Evolutionary conservation across 2,113 vertebrate species (phyloP), one percentile per base, ranked within the genome.

Genomic region (Okapia johnstoni): DNA sequence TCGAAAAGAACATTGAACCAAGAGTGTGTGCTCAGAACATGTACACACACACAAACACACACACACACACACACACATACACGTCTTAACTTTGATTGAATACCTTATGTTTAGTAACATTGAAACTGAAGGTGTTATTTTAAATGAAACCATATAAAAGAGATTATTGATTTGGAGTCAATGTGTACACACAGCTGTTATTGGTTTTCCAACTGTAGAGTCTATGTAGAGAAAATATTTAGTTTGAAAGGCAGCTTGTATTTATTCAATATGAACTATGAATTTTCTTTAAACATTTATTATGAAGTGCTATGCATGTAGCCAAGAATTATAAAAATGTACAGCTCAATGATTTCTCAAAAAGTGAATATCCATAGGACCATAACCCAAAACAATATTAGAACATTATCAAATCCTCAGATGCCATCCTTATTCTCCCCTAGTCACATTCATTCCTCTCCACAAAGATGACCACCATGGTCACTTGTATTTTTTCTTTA

Each of bases 351-450:
- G 83, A 92, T 89, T 63, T 76, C 57, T 55, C 50, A 63, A 17
- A 76, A 88, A 84, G 15, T 40, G 26, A 79, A 16, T 50, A 63
- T 26, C 19, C 23, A 19, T 57, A 30, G 36, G 57, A 83, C 54
- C 36, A 48, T n/a, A 92, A 83, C 1, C 4, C 57, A n/a, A 80
- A 76, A 19, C 1, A 50, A 52, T 21, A 58, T 52, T 21, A 77
- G 52, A 73, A 36, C 1, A 54, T 43, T 60, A 46, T 80, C 23
- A 11, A 3, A 26, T 28, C 30, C 15, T 7, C 28, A 11, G 25
- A 7, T 58, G 6, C n/a, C n/a, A 36, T 15, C 14, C 6, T 15
- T 2, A 40, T 52, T 50, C 5, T 16, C 0, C 26, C 0, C 10
- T 79, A 55, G 17, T 89, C 21, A 85, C 28, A 7, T 70, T 58